Conservation (phyloP, 2,888 invertebrate species). For the Nephrotoma guestfalica region DNA sequence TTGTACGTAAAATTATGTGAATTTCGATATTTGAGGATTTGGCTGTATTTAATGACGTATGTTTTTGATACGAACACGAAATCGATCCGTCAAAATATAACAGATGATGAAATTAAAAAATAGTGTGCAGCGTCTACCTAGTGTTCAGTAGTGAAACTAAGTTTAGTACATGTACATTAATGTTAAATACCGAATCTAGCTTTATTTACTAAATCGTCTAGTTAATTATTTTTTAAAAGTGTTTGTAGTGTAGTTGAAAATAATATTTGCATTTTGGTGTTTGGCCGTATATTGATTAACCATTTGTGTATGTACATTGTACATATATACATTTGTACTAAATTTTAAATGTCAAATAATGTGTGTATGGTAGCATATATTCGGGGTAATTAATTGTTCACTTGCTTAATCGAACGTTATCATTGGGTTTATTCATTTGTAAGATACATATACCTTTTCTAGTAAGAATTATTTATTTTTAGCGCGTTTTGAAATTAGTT, state of each 20-base stretch:
- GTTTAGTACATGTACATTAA: neutral
- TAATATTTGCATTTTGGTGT: too few relatives aligned
- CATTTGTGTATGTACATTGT: too few relatives aligned
- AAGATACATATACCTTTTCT: neutral
- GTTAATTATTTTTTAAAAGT: too few relatives aligned
- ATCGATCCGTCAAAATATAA: neutral
- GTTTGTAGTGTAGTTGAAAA: too few relatives aligned
- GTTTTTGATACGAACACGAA: neutral
- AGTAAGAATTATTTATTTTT: neutral
- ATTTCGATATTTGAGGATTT: neutral
- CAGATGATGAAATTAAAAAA: neutral
- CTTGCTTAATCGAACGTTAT: neutral
- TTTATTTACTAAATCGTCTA: too few relatives aligned
- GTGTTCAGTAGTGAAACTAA: neutral
- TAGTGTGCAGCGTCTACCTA: neutral
- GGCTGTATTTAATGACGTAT: neutral
- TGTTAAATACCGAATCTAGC: too few relatives aligned
- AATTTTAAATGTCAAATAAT: neutral
- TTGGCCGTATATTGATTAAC: too few relatives aligned
- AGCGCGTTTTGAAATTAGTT: neutral
- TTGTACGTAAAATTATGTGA: neutral
- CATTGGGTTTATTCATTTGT: neutral
- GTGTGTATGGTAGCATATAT: neutral
- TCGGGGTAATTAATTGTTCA: neutral
- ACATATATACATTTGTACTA: too few relatives aligned